Base-by-base conservation (phyloP, 2,797 vertebrate genomes). In the Manis javanica region DNA sequence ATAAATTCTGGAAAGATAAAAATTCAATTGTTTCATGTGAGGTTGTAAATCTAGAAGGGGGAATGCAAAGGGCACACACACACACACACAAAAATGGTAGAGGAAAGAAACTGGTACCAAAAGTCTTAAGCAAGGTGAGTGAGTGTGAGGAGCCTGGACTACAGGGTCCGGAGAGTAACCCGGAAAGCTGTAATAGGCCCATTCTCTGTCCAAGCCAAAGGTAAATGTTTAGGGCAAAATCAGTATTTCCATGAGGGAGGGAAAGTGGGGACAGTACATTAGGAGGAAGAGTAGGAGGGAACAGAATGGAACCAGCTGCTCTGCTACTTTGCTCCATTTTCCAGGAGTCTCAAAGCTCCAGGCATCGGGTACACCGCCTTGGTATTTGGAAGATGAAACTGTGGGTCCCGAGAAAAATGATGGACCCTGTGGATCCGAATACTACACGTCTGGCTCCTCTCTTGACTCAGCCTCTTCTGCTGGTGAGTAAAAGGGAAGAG, bases 381-480 rank as follows among this genome's bases (percentile, higher is more conserved):
- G 2, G 11, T 8, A 37, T 78, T 39, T 37, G 18, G 14, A 92
- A 31, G 15, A 46, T 14, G 55, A 46, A 9, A 9, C 42, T 46
- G 42, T 46, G 42, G 42, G 42, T 46, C 42, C 42, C 10, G 7
- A 46, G 42, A 9, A 9, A 46, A 9, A 9, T 46, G 7, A 46
- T 46, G 42, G 1, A 46, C 42, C 42, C 42, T 46, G 37, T 42
- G 19, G 34, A 23, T 63, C 18, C 2, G 29, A 92, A 46, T 78
- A 37, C n/a, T 42, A 75, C 16, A 21, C 68, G 9, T 69, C 21
- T 13, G 4, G 46, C 4, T 92, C 85, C 4, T 88, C 29, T 24
- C 55, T 69, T 3, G 1, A 5, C 15, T 13, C 0, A 31, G 4
- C 6, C 9, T 21, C 9, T 59, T 4, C 2, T 46, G 16, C 19